phyloP scores from a whole-genome alignment of 2,797 vertebrate species.

The Sebastes kiyomatsui region DNA sequence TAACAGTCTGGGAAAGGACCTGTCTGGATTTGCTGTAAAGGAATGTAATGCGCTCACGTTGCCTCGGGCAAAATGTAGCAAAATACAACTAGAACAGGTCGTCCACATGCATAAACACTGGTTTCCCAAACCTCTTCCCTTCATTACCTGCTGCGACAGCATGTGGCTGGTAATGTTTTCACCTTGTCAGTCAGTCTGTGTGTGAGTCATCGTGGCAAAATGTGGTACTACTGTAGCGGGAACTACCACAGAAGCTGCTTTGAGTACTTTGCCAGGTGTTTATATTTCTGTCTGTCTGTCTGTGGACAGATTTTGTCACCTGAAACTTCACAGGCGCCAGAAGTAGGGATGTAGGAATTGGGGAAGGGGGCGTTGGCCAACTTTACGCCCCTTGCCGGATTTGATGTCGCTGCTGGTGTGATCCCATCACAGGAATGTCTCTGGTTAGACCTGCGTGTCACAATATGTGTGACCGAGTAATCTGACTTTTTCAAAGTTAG shows the following conservation, averaged over 20 bases:
- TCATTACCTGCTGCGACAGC: background rate
- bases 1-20: slow-evolving; percentile 7
- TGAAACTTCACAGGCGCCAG: background rate
- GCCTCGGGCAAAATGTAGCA: background rate
- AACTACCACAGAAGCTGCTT: background rate
- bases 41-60: slow-evolving; percentile 16
- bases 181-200: background rate
- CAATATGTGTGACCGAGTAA: background rate
- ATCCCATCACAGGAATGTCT: background rate
- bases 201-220: background rate
- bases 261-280: background rate
- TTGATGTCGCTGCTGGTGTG: background rate
- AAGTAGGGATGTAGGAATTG: background rate
- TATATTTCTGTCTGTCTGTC: background rate
- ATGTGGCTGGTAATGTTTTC: background rate
- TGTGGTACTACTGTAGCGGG: background rate
- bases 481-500: background rate
- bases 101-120: background rate
- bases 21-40: slow-evolving; percentile 34
- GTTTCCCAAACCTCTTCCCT: background rate
- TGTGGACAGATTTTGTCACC: background rate
- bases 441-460: background rate
- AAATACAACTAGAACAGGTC: background rate
- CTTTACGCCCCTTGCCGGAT: too few species aligned
- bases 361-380: too few species aligned